phyloP scores from a whole-genome alignment of 2,113 vertebrate species.

The Girardinichthys multiradiatus region DNA sequence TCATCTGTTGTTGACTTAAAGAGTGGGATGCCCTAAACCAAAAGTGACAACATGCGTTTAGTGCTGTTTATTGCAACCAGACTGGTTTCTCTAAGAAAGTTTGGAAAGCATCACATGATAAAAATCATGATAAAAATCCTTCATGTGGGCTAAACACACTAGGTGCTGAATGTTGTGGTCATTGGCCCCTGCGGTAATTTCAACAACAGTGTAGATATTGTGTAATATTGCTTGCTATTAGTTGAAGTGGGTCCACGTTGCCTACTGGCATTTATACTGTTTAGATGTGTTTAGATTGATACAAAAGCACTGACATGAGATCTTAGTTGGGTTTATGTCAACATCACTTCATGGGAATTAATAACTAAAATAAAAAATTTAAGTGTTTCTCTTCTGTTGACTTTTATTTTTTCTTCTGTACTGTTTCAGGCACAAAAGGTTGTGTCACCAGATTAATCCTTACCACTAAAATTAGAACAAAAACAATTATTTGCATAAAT shows the following conservation, averaged over 20 bases:
- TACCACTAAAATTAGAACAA: slow-evolving; percentile 62
- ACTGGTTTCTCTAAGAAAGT: too few species aligned
- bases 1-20: too few species aligned
- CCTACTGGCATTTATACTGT: too few species aligned
- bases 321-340: background rate
- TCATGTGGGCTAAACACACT: background rate
- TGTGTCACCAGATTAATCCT: slow-evolving; percentile 44
- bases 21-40: too few species aligned
- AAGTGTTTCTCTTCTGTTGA: background rate
- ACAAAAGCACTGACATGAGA: too few species aligned
- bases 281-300: too few species aligned
- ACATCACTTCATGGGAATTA: slow-evolving; percentile 4
- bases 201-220: background rate
- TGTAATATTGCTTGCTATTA: background rate
- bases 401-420: slow-evolving; percentile 30
- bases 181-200: background rate
- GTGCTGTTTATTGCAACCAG: too few species aligned
- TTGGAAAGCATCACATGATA: too few species aligned
- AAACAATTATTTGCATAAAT: slow-evolving; percentile 72
- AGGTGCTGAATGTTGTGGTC: background rate
- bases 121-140: background rate
- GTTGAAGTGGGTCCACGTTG: too few species aligned
- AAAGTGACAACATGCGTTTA: too few species aligned
- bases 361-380: background rate
- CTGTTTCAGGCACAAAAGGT: slow-evolving; percentile 37